Percentiles rank a stretch among this genome's conserved stretches.
Evolutionary conservation across 2,888 invertebrate genomes (phyloP).

Genomic region (Agonopterix heracliana): DNA sequence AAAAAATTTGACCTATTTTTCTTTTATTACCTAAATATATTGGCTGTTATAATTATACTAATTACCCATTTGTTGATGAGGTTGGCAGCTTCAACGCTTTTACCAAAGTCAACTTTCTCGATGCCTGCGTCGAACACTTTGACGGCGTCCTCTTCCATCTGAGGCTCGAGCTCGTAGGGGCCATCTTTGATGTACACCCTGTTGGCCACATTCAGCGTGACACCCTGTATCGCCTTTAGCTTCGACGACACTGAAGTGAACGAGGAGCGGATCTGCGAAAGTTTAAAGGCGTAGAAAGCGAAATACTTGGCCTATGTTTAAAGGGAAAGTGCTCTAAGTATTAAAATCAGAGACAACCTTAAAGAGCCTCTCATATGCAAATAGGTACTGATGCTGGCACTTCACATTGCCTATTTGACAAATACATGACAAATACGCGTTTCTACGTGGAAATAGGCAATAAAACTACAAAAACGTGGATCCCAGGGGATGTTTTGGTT

Average conservation of each 20-base stretch:
- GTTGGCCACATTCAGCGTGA: conserved; percentile 82
- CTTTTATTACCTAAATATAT: too few species aligned
- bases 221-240: conserved; percentile 59
- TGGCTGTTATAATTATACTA: not conserved
- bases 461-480: too few species aligned
- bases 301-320: too few species aligned
- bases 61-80: conserved; percentile 88
- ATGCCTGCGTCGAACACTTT: conserved; percentile 80
- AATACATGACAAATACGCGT: too few species aligned
- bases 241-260: conserved; percentile 44
- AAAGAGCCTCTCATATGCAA: conserved; percentile 4
- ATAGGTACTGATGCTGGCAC: too few species aligned
- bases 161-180: conserved; percentile 62
- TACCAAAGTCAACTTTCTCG: conserved; percentile 78
- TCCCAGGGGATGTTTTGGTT: too few species aligned
- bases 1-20: too few species aligned
- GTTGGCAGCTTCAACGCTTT: conserved; percentile 58
- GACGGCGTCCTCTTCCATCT: conserved; percentile 74
- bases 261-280: conserved; percentile 53
- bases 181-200: conserved; percentile 80
- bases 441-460: too few species aligned
- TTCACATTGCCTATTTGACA: too few species aligned
- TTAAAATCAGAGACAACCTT: too few species aligned
- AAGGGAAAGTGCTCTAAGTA: too few species aligned
- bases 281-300: too few species aligned